A percentile compares a stretch with the other conserved stretches of the same genome.
Conservation (phyloP, 2,113 vertebrate species). For the Ramphastos sulfuratus region DNA sequence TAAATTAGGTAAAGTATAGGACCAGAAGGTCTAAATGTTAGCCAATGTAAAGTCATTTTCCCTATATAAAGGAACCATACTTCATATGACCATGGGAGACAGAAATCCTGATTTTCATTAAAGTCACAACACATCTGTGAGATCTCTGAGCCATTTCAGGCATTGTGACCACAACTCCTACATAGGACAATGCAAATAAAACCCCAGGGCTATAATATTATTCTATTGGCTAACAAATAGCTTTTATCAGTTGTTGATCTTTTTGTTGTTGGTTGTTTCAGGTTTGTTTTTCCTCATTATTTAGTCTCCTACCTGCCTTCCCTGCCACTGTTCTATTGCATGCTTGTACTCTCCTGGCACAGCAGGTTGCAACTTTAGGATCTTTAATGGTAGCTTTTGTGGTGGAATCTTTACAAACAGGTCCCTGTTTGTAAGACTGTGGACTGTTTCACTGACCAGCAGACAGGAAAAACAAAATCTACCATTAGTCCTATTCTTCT, state of each 20-base stretch:
- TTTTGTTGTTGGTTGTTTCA: no score
- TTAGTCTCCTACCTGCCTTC: background rate
- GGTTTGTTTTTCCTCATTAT: background rate
- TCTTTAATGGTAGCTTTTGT: background rate
- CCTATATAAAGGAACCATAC: background rate
- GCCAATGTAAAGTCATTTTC: background rate
- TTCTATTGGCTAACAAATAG: background rate
- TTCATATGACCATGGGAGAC: background rate
- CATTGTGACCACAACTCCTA: background rate
- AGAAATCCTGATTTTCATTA: background rate
- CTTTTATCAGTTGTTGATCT: background rate
- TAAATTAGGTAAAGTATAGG: background rate
- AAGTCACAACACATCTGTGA: background rate
- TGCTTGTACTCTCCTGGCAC: background rate
- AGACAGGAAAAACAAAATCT: background rate
- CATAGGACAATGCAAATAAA: background rate
- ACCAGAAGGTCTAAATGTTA: background rate
- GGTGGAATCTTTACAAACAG: background rate
- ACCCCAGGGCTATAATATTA: background rate
- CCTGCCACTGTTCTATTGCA: background rate
- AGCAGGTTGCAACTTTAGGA: background rate
- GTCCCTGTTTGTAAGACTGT: background rate
- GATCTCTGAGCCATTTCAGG: background rate
- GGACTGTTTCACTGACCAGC: background rate
- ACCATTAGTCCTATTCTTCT: background rate